Conservation (phyloP, 2,888 invertebrate species). For the Tenthredo livida region DNA sequence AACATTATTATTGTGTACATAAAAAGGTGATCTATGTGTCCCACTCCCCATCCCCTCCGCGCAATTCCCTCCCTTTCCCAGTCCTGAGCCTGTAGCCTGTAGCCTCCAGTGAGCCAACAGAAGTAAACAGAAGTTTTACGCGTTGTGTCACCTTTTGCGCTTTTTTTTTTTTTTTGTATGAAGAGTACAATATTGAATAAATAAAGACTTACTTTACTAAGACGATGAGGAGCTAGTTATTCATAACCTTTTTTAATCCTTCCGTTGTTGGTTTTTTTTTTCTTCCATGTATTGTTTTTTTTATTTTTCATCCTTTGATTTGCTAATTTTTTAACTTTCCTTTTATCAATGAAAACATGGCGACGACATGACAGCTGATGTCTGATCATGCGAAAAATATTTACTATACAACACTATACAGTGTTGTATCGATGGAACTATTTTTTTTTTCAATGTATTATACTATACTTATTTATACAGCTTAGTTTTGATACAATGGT, state of each 20-base stretch:
- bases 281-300: not conserved
- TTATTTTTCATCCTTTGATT: not conserved
- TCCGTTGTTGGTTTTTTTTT: not conserved
- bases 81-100: not conserved
- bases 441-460: not conserved
- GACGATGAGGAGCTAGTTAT: not conserved
- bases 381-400: slow-evolving; percentile 23
- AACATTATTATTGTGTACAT: slow-evolving; percentile 52
- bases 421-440: not conserved
- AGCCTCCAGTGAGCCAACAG: slow-evolving; percentile 40
- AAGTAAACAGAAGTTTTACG: slow-evolving; percentile 34
- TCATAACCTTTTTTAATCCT: not conserved
- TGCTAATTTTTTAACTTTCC: slow-evolving; percentile 27
- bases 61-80: not conserved
- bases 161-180: slow-evolving; percentile 20
- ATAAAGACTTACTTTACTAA: slow-evolving; percentile 53
- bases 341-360: slow-evolving; percentile 33
- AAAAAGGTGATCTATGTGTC: slow-evolving; percentile 36
- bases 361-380: slow-evolving; percentile 29
- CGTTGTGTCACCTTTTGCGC: slow-evolving; percentile 16
- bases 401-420: too few relatives aligned
- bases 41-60: not conserved
- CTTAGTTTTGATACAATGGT: not conserved
- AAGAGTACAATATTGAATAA: slow-evolving; percentile 47
- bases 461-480: not conserved